A percentile compares a stretch with the other conserved stretches of the same genome.
Evolutionary conservation across 2,797 vertebrate genomes (phyloP).

Genomic region (Parotocinclus haroldoi): DNA sequence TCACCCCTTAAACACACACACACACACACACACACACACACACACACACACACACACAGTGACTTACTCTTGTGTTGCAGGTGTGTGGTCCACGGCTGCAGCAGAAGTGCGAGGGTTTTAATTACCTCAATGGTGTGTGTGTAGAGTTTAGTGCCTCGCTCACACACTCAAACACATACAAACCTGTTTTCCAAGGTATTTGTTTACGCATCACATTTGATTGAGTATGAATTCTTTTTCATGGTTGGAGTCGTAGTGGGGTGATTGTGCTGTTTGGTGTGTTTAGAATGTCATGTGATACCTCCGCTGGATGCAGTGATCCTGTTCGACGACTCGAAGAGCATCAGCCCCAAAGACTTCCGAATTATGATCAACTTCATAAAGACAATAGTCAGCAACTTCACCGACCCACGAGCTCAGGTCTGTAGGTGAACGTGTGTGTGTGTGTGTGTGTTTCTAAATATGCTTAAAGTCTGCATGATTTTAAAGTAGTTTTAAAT

Average conservation of each 20-base stretch:
- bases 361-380: constrained; percentile 48
- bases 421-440: constrained; percentile 34
- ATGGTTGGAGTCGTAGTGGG: neutral
- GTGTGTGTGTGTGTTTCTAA: neutral
- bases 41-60: neutral
- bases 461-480: no score
- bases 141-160: constrained; percentile 37
- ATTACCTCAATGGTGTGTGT: constrained; percentile 57
- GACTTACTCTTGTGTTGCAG: constrained; percentile 27
- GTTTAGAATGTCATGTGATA: constrained; percentile 48
- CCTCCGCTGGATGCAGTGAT: constrained; percentile 55
- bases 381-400: constrained; percentile 42
- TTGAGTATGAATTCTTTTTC: neutral
- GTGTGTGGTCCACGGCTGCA: constrained; percentile 54
- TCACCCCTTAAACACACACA: no score
- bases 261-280: constrained; percentile 13
- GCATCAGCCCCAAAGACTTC: constrained; percentile 37
- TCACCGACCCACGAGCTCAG: constrained; percentile 43
- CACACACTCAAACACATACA: constrained; percentile 18
- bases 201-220: no score
- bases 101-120: constrained; percentile 45
- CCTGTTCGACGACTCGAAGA: constrained; percentile 58
- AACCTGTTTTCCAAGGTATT: constrained; percentile 54
- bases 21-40: neutral
- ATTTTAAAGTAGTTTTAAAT: no score